Base-by-base conservation (phyloP, 1,140 invertebrate genomes). In the Calycopis cecrops region DNA sequence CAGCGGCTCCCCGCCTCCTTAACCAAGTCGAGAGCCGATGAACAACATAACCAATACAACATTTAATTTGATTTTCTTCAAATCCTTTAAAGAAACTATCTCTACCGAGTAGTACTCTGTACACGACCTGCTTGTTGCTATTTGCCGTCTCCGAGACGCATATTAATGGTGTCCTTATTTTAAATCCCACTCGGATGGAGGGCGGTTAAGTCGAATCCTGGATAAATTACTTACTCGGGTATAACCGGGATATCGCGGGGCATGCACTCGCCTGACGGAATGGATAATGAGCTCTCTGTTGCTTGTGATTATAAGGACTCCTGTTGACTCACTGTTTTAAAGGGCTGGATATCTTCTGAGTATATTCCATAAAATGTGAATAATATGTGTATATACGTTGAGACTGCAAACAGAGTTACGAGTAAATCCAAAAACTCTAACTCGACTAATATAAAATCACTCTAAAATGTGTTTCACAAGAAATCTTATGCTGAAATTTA, bases 131-230 rank as follows among this genome's bases (percentile, higher is more conserved):
- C 55, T 60, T 75, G 69, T 75, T 78, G 75, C 63, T 75, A 62
- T 73, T 74, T 70, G 67, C 65, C 62, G 57, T 66, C 64, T 68
- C 63, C 60, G 63, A 70, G 65, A 75, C 72, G 72, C 65, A 75
- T 75, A 76, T 76, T 79, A 79, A 79, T 75, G 70, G 65, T 57
- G 60, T 71, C 68, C 66, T 79, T 79, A 79, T 75, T 76, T 79
- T 73, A 76, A 76, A 79, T 75, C 73, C 76, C 55, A 60, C 62
- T 59, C 58, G 65, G 68, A 73, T 73, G 72, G 69, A 67, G 65
- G 67, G 69, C 64, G 71, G 73, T 73, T 71, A 68, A 72, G 68
- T 74, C 62, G 65, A 70, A 76, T 67, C 71, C 68, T 63, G 67
- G 73, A 79, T 76, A 75, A 76, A 76, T 79, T 76, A 76, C 76